These are phyloP conservation scores for Cheilosia vernalis DNA, from an alignment of 2,888 invertebrate genomes.

Conservation along the genomic window DNA sequence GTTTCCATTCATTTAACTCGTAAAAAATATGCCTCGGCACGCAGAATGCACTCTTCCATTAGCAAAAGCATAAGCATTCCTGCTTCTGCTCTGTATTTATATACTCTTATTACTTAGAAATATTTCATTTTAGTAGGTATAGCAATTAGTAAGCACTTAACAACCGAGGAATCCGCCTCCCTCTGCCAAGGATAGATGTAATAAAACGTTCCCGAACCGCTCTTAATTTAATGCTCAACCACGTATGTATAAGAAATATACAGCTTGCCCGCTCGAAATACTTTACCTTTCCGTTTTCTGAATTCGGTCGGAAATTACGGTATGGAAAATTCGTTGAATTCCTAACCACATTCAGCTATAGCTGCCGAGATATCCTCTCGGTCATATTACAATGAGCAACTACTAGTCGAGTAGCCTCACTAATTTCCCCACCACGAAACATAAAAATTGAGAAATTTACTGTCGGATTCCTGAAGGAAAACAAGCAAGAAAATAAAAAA, in stretches of 20 bases:
- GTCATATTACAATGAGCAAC: constrained; percentile 14
- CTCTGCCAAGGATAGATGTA: neutral
- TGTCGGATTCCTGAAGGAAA: constrained; percentile 26
- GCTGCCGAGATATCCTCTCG: constrained; percentile 1
- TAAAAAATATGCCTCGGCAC: too few species aligned
- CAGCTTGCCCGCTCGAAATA: neutral
- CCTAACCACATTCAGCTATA: constrained; percentile 18
- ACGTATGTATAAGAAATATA: constrained; percentile 20
- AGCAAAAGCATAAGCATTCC: too few species aligned
- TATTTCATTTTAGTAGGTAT: constrained; percentile 13
- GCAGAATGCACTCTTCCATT: too few species aligned
- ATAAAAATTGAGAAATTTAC: constrained; percentile 57
- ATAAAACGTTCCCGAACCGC: constrained; percentile 35
- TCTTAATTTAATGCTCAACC: constrained; percentile 53
- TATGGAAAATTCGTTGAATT: constrained; percentile 63
- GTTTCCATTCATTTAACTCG: too few species aligned
- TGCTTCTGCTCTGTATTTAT: too few species aligned
- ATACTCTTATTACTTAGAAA: neutral
- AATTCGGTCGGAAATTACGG: constrained; percentile 60
- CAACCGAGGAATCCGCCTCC: constrained; percentile 4
- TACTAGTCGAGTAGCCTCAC: constrained; percentile 32
- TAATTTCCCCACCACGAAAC: constrained; percentile 56
- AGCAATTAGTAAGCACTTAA: constrained; percentile 21
- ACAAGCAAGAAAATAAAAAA: neutral
- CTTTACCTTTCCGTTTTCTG: constrained; percentile 45